Percentiles rank a stretch among this genome's conserved stretches.
These are phyloP conservation scores for Antrozous pallidus DNA, from an alignment of 2,797 vertebrate genomes.

Conservation along the genomic window DNA sequence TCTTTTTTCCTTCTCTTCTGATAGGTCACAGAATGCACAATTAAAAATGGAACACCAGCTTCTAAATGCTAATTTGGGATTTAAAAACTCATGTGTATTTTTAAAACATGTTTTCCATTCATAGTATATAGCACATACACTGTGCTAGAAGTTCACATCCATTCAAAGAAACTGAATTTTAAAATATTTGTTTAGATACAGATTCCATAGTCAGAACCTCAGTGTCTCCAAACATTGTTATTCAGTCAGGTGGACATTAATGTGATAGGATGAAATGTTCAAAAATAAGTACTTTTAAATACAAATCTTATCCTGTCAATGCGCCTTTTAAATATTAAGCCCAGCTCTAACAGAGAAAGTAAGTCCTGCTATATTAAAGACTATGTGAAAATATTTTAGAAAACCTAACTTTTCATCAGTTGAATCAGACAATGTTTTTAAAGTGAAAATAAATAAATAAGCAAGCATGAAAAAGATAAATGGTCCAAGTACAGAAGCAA, in stretches of 20 bases:
- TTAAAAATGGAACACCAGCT: neutral
- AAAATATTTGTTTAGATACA: neutral
- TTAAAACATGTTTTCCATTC: neutral
- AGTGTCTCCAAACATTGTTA: neutral
- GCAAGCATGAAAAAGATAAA: constrained; percentile 2
- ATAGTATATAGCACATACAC: neutral
- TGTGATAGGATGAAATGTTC: neutral
- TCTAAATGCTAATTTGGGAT: neutral
- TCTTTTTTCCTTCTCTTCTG: neutral
- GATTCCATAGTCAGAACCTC: neutral
- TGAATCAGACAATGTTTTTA: neutral
- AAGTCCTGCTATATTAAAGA: neutral
- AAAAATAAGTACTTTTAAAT: constrained; percentile 21
- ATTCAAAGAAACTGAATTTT: neutral
- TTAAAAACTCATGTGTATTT: neutral
- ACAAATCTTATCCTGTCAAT: neutral
- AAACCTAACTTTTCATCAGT: neutral
- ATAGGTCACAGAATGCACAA: neutral
- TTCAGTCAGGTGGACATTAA: neutral
- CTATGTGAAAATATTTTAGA: neutral
- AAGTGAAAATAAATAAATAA: constrained; percentile 7
- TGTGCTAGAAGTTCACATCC: neutral
- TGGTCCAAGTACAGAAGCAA: neutral
- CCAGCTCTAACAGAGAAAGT: neutral
- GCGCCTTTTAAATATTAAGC: neutral